These are phyloP conservation scores for Petrolisthes manimaculis DNA, from an alignment of 2,888 invertebrate genomes.

Conservation along the genomic window DNA sequence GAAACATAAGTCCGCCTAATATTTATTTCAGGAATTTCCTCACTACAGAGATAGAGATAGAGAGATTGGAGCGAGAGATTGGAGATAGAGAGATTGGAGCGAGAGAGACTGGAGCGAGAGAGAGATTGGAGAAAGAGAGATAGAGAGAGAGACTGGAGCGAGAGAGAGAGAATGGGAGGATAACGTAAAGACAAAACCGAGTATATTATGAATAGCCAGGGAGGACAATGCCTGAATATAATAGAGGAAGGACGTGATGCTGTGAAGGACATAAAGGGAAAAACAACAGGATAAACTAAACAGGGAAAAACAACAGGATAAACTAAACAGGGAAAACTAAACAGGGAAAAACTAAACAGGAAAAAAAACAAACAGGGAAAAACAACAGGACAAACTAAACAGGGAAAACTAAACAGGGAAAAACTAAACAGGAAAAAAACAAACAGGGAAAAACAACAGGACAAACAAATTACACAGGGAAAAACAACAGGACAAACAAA, in stretches of 20 bases:
- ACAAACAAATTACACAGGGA: not conserved
- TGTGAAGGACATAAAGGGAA: not conserved
- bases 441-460: not conserved
- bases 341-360: not conserved
- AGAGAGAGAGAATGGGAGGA: too few relatives aligned
- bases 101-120: too few relatives aligned
- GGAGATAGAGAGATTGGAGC: too few relatives aligned
- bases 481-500: not conserved
- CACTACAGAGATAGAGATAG: too few relatives aligned
- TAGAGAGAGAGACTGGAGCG: too few relatives aligned
- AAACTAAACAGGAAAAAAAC: not conserved
- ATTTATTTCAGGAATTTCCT: too few relatives aligned
- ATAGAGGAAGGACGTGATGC: not conserved
- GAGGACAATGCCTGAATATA: too few relatives aligned
- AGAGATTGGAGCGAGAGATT: too few relatives aligned
- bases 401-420: not conserved
- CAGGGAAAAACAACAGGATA: not conserved
- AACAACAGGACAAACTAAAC: not conserved
- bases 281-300: not conserved
- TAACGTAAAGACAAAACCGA: too few relatives aligned
- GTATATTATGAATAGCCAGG: too few relatives aligned
- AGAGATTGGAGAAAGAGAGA: too few relatives aligned
- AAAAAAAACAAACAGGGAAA: not conserved
- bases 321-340: not conserved
- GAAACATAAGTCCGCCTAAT: too few relatives aligned